Conservation (phyloP, 2,797 vertebrate genomes). For the Ambastaia sidthimunki region DNA sequence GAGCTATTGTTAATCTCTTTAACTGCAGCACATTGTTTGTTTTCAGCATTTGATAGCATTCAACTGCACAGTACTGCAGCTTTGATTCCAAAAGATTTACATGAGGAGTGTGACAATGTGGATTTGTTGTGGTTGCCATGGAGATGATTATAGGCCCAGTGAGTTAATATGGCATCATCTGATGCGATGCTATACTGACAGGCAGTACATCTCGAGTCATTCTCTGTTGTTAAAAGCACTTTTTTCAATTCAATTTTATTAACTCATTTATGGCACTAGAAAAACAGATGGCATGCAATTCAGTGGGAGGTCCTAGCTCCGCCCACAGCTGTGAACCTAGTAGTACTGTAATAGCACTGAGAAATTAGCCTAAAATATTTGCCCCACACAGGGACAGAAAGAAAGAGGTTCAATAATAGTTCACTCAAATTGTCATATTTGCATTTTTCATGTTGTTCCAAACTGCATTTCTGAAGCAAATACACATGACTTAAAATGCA, state of each 20-base stretch:
- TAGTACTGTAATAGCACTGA: neutral
- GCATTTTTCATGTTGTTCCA: too few species aligned
- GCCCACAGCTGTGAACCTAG: slow-evolving; percentile 30
- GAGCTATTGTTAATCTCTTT: slow-evolving; percentile 5
- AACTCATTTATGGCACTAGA: slow-evolving; percentile 14
- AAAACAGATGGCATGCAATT: slow-evolving; percentile 45
- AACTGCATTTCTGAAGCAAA: too few species aligned
- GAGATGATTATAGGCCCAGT: slow-evolving; percentile 43
- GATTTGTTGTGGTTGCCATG: slow-evolving; percentile 48
- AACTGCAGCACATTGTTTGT: slow-evolving; percentile 9
- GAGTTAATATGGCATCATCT: slow-evolving; percentile 46
- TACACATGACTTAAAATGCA: too few species aligned
- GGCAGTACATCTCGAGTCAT: slow-evolving; percentile 48
- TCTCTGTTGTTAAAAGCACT: slow-evolving; percentile 37
- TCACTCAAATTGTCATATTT: too few species aligned
- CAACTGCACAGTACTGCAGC: slow-evolving; percentile 31
- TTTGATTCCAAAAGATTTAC: slow-evolving; percentile 32
- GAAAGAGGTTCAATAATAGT: neutral
- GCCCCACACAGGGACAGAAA: neutral
- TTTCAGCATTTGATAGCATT: neutral
- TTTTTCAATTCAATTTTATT: too few species aligned
- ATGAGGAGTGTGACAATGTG: slow-evolving; percentile 27
- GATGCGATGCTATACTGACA: slow-evolving; percentile 49
- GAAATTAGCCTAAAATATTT: slow-evolving; percentile 10
- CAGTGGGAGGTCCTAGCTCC: slow-evolving; percentile 40